These are phyloP conservation scores for Scaptomyza reducta DNA, from an alignment of 2,888 invertebrate species.

Conservation along the genomic window DNA sequence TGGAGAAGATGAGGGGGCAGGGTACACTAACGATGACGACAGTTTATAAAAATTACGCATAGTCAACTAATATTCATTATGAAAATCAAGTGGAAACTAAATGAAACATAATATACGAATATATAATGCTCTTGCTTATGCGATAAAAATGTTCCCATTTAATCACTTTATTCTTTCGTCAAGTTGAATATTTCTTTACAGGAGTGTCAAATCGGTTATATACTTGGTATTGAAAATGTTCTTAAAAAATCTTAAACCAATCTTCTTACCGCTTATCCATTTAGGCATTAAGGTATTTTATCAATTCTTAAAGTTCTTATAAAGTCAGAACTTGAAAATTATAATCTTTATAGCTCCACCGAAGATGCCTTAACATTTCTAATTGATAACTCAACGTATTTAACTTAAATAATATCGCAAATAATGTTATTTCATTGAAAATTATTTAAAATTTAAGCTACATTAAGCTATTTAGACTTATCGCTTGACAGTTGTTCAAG, in stretches of 20 bases:
- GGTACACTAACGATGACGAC: conserved; percentile 68
- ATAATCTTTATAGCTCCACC: not conserved
- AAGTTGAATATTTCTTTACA: no score
- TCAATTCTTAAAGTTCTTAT: no score
- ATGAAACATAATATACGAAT: conserved; percentile 2
- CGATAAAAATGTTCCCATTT: no score
- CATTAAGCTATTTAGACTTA: not conserved
- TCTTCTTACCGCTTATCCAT: no score
- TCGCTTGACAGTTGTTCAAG: not conserved
- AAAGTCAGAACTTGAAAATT: no score
- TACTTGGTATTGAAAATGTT: no score
- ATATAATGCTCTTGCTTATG: conserved; percentile 22
- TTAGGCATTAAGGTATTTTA: no score
- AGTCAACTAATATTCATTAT: conserved; percentile 72
- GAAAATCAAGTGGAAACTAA: conserved; percentile 39
- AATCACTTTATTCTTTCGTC: no score
- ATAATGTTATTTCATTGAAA: not conserved
- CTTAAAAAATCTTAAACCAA: no score
- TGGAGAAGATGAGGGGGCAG: not conserved
- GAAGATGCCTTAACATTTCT: not conserved
- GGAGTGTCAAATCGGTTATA: no score
- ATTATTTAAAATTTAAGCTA: not conserved
- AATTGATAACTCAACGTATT: not conserved
- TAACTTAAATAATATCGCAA: not conserved
- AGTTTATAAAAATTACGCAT: conserved; percentile 74